Evolutionary conservation across 2,797 vertebrate species (phyloP), one percentile per base, ranked within the genome.

Genomic region (Eospalax fontanierii): DNA sequence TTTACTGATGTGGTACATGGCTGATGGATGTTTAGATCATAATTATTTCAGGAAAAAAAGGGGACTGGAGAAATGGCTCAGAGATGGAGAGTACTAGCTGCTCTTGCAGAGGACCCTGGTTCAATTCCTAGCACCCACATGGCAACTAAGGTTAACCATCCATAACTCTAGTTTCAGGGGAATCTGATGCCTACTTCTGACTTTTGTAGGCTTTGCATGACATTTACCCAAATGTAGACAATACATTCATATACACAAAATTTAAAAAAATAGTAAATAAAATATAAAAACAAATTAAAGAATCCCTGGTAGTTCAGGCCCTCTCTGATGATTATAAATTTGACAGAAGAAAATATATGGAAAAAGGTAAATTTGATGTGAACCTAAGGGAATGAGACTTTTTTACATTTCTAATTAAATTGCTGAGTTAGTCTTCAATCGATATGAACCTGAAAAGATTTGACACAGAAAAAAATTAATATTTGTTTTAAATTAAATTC

Each of bases 381-480:
- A 94, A 97, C 93, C 65, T 93, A 73, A 96, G 91, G 81, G 89
- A 95, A 97, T 26, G 46, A 95, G 80, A 89, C 96, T 96, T 83
- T 10, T 78, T 95, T 89, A 33, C 82, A 85, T 74, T 90, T 95
- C 89, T 97, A 96, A 97, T 97, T 95, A 96, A 97, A 95, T 97
- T 96, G 40, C 70, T 84, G 78, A 93, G 89, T 88, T 93, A 87
- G 81, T 92, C 90, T 93, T 92, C 65, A 96, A 96, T 96, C 94
- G 94, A 96, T 96, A 96, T 38, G 94, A 43, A 90, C 61, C 87
- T 93, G 78, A 96, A 95, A 92, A 87, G 46, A 65, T 82, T 82
- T 96, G 87, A 96, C 95, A 87, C 89, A 90, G 79, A 94, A 94
- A 89, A 95, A 61, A 87, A 95, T 95, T 96, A 96, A 82, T 96